Conservation (phyloP, 2,888 invertebrate species). For the Pomacea canaliculata region DNA sequence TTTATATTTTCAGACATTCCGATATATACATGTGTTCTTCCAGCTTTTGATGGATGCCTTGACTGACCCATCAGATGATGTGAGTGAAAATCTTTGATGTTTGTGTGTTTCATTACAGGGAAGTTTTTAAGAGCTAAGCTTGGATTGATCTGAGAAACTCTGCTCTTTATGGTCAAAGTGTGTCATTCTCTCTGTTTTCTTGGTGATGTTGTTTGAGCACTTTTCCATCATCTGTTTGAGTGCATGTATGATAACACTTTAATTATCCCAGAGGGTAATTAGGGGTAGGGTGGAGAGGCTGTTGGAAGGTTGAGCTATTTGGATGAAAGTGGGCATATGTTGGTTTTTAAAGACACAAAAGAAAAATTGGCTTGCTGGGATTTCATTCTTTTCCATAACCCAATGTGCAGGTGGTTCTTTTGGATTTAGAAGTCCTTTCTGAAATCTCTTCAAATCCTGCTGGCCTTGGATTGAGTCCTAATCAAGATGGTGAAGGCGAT, state of each 20-base stretch:
- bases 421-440: constrained; percentile 92
- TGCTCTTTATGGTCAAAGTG: no score
- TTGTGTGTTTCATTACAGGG: background rate
- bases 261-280: no score
- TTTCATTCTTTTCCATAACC: background rate
- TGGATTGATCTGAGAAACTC: no score
- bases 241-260: no score
- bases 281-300: no score
- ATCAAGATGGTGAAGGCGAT: background rate
- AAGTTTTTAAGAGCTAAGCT: background rate
- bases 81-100: constrained; percentile 40
- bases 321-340: no score
- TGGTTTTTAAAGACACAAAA: no score
- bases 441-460: constrained; percentile 72
- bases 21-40: constrained; percentile 74
- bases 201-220: background rate
- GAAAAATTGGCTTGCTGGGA: background rate
- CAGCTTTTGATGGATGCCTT: constrained; percentile 84
- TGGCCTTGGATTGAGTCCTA: constrained; percentile 33
- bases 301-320: no score
- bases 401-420: constrained; percentile 81
- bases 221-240: background rate
- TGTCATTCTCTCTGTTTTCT: no score
- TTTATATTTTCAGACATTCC: constrained; percentile 70
- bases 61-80: constrained; percentile 91